Conservation (phyloP, 2,888 invertebrate species). For the Gryllus longicercus region DNA sequence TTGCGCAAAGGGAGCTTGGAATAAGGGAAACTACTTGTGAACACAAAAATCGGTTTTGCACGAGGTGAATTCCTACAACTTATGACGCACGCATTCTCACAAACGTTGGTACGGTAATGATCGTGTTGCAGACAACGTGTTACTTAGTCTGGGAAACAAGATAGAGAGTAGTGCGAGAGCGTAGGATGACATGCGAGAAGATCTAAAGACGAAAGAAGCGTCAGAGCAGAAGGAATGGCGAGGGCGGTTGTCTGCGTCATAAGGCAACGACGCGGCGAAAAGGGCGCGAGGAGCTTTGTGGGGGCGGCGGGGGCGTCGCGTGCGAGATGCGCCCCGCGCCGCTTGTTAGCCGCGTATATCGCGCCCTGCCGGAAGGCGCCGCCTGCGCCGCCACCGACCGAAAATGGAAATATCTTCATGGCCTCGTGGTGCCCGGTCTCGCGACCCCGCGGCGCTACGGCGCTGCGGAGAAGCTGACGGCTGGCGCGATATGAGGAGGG, state of each 20-base stretch:
- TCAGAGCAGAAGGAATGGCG: neutral
- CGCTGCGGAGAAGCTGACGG: neutral
- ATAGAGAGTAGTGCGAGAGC: too few species aligned
- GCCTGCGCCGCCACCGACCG: neutral
- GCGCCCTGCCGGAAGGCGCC: neutral
- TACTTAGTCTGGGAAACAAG: too few species aligned
- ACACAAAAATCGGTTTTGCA: too few species aligned
- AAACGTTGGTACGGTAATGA: too few species aligned
- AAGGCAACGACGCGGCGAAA: neutral
- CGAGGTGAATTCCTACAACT: too few species aligned
- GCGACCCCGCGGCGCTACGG: neutral
- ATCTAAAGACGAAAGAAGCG: neutral
- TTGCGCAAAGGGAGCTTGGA: too few species aligned
- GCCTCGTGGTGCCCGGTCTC: neutral
- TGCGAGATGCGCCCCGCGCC: neutral
- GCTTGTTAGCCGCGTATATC: slow-evolving; percentile 6
- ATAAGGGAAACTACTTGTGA: too few species aligned
- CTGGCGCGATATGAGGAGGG: too few species aligned
- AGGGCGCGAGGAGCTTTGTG: neutral
- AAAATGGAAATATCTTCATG: slow-evolving; percentile 1
- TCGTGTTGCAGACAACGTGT: too few species aligned
- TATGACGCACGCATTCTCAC: too few species aligned
- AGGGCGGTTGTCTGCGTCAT: neutral
- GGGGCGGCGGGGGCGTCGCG: neutral
- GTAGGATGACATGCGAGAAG: too few species aligned